A percentile compares a stretch with the other conserved stretches of the same genome.
phyloP scores from a whole-genome alignment of 2,888 invertebrate species.

The Tiliacea aurago region DNA sequence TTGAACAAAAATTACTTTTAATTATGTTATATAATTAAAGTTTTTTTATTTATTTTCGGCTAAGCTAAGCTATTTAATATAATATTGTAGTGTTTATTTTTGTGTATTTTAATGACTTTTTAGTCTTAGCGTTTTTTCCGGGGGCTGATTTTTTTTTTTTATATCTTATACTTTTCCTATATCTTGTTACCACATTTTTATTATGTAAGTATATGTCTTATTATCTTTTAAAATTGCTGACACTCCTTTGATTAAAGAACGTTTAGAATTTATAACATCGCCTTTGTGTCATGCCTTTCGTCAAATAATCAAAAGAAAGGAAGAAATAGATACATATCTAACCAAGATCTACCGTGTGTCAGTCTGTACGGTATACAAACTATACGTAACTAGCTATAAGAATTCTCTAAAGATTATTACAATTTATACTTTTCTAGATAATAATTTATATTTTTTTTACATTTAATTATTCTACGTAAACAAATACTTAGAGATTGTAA shows the following conservation, averaged over 20 bases:
- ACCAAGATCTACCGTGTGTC: background rate
- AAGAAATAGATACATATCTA: background rate
- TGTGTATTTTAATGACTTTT: background rate
- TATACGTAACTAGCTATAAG: conserved; percentile 47
- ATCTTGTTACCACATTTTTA: background rate
- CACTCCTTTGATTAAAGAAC: background rate
- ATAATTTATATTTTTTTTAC: conserved; percentile 28
- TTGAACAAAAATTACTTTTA: conserved; percentile 9
- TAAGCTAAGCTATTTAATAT: conserved; percentile 14
- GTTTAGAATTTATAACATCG: background rate
- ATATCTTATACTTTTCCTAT: too few relatives aligned
- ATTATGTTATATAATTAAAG: background rate
- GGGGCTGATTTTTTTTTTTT: too few relatives aligned
- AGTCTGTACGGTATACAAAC: conserved; percentile 28
- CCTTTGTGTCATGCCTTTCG: background rate
- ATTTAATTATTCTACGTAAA: conserved; percentile 31
- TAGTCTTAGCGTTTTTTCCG: background rate
- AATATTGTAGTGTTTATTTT: background rate
- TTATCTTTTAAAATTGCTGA: background rate
- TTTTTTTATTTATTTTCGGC: background rate
- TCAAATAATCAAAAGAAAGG: background rate
- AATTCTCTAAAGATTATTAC: conserved; percentile 33
- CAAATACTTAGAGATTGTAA: conserved; percentile 65
- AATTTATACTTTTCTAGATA: conserved; percentile 31
- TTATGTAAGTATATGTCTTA: background rate